These are phyloP conservation scores for Lingula anatina DNA, from an alignment of 2,888 invertebrate genomes.

Conservation along the genomic window DNA sequence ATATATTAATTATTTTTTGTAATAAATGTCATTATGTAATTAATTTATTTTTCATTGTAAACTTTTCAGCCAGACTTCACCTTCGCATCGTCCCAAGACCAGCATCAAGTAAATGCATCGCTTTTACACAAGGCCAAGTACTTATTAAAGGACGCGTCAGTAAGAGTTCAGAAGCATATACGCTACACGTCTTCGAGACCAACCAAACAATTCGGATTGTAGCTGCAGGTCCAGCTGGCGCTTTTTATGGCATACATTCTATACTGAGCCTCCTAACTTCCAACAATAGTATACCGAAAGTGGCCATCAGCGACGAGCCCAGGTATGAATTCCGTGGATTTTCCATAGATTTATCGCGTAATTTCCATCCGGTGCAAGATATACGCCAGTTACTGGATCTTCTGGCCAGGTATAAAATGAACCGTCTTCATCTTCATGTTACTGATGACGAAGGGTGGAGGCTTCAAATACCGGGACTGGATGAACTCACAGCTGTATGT, in stretches of 20 bases:
- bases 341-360: conserved; percentile 15
- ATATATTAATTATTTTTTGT: too few relatives aligned
- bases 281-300: conserved; percentile 12
- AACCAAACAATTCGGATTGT: conserved; percentile 1
- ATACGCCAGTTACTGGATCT: conserved; percentile 13
- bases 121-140: too few relatives aligned
- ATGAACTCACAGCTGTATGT: conserved; percentile 14
- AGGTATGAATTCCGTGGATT: conserved; percentile 13
- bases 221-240: conserved; percentile 5
- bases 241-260: conserved; percentile 12
- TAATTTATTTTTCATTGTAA: too few relatives aligned
- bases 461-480: conserved; percentile 10
- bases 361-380: conserved; percentile 17
- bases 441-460: conserved; percentile 19
- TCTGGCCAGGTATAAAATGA: conserved; percentile 16
- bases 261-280: conserved; percentile 9
- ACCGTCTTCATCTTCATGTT: conserved; percentile 15
- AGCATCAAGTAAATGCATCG: too few relatives aligned
- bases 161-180: conserved; percentile 8
- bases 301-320: conserved; percentile 9
- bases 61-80: too few relatives aligned
- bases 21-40: too few relatives aligned
- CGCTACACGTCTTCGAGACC: conserved; percentile 5
- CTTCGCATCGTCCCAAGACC: too few relatives aligned
- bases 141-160: too few relatives aligned